Evolutionary conservation across 2,113 vertebrate species (phyloP), one percentile per base, ranked within the genome.

Genomic region (Empidonax traillii): DNA sequence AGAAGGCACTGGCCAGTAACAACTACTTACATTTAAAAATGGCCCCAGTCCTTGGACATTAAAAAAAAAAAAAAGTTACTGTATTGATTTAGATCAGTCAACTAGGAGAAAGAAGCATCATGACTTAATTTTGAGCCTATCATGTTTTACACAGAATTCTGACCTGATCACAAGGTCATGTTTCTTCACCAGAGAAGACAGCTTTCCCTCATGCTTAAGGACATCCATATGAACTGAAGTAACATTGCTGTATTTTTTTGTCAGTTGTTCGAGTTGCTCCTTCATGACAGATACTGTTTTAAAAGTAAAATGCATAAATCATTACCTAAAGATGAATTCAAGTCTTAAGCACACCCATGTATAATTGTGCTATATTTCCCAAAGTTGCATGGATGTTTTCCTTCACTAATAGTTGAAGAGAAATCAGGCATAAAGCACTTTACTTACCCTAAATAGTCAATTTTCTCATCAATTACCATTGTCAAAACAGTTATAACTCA

Each of bases 151-250:
- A 39, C 47, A 44, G 31, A 91, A 95, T 89, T 96, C 92, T 91
- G 37, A 99, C 99, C 99, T 99, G 98, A 99, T 99, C 85, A 99
- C 99, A 90, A 99, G 90, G 90, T 99, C 92, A 0, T 99, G 99
- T 16, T 98, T 98, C 96, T 98, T 98, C 95, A 99, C 94, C 97
- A 99, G 96, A 33, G 98, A 98, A 44, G 97, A 96, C 39, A 99
- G 89, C 79, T 98, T 98, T 41, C 98, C 97, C 35, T 99, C 98
- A 2, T 99, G 96, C 82, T 98, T 98, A 68, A 98, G 91, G 62
- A 98, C 96, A 37, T 99, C 98, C 96, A 99, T 58, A 85, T 96
- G 97, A 82, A 99, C 51, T 31, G 99, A 97, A 87, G 98, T 98
- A 89, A 99, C 97, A 49, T 98, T 98, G 24, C 94, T 97, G 74